Base-by-base conservation (phyloP, 2,797 vertebrate species). In the Odontamblyopus lacepedii region DNA sequence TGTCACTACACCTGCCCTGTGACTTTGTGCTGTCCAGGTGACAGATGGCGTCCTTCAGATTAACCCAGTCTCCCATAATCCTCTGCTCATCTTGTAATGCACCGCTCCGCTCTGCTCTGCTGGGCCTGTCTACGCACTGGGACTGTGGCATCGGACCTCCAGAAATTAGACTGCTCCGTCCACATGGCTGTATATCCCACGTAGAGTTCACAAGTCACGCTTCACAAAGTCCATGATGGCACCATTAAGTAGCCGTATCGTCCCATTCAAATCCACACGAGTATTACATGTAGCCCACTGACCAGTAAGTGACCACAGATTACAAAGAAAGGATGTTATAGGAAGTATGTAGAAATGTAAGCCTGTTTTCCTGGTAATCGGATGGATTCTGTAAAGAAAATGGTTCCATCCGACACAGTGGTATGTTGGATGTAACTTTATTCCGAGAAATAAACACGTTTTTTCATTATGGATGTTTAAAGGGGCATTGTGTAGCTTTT, bases 41-140 rank as follows among this genome's bases (percentile, higher is more conserved):
- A 88, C 93, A 95, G 95, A 95, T 94, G 95, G 95, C 77, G 77
- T 71, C 74, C 85, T 92, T 89, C 90, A 91, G 94, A 95, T 96
- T 96, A 96, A 92, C 92, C 91, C 88, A 73, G 81, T 89, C 90
- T 88, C 69, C 79, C 89, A 72, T 94, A 95, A 95, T 95, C 92
- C 92, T 92, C 83, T 86, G 72, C 85, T 93, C 88, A 95, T 94
- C 91, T 92, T 92, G 89, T 91, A 88, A 92, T 88, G 84, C 90
- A 91, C 84, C 83, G 16, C 15, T 26, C 27, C 11, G 4, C 16
- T 59, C 57, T 59, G 26, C 29, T 3, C 23, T 2, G 6, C 8
- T 27, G 29, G 83, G 79, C 86, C 84, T 87, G 83, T 87, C 78
- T 89, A 78, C 75, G 85, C 83, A 75, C 84, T 79, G 87, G 74